These are phyloP conservation scores for Caiman crocodilus DNA, from an alignment of 2,797 vertebrate genomes.

Conservation along the genomic window DNA sequence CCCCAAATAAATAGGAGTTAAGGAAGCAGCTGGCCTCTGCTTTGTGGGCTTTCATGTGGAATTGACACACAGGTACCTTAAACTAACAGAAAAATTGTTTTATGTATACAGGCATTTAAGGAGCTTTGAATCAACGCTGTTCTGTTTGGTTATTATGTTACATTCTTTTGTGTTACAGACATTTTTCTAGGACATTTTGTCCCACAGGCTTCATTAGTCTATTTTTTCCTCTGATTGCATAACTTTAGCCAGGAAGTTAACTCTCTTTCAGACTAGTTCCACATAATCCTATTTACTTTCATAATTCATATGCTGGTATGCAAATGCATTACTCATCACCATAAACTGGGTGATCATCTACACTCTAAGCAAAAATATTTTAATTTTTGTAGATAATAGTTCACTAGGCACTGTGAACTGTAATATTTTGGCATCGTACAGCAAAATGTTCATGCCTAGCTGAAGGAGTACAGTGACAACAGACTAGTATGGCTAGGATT, in stretches of 20 bases:
- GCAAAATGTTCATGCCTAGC: constrained; percentile 11
- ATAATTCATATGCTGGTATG: constrained; percentile 37
- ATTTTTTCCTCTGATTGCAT: constrained; percentile 63
- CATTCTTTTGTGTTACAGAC: constrained; percentile 69
- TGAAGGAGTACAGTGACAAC: background rate
- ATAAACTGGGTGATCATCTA: background rate
- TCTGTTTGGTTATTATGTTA: constrained; percentile 63
- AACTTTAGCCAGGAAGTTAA: constrained; percentile 73
- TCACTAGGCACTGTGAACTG: constrained; percentile 43
- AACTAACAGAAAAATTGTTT: constrained; percentile 13
- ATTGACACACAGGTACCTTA: background rate
- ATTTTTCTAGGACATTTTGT: constrained; percentile 79
- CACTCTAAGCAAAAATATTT: constrained; percentile 53
- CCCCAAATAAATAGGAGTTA: background rate
- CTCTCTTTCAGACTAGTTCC: constrained; percentile 62
- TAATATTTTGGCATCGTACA: constrained; percentile 12
- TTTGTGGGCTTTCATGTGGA: background rate
- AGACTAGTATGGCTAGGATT: background rate
- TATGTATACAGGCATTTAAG: constrained; percentile 22
- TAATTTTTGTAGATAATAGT: background rate
- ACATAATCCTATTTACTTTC: constrained; percentile 48
- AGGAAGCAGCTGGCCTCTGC: background rate
- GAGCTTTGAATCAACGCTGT: constrained; percentile 55
- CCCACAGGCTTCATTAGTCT: constrained; percentile 70
- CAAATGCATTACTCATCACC: constrained; percentile 53